Evolutionary conservation across 2,797 vertebrate genomes (phyloP), one percentile per base, ranked within the genome.

Genomic region (Sciaenops ocellatus): DNA sequence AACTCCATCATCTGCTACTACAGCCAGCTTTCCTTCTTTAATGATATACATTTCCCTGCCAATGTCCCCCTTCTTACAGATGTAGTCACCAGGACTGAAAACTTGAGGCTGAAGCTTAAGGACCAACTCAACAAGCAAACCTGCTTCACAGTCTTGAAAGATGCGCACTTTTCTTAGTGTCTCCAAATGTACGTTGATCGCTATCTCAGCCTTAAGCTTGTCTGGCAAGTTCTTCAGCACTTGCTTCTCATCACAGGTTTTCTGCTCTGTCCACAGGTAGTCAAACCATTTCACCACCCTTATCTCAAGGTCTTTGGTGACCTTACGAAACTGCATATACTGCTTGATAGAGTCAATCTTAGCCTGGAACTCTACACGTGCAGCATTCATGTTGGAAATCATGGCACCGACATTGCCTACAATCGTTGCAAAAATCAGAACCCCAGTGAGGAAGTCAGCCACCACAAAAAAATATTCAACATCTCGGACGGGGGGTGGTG

Each of bases 1-100:
- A 38, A 99, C 56, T 0, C 98, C 98, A 2, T 99, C 98, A 3
- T 99, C 98, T 0, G 98, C 98, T 26, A 99, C 98, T 17, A 99
- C 98, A 0, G 98, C 98, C 76, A 99, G 63, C 73, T 97, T 97
- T 12, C 98, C 98, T 85, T 95, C 98, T 88, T 99, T 99, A 78
- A 99, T 98, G 76, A 99, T 99, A 74, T 99, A 99, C 98, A 99
- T 99, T 88, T 99, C 98, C 74, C 96, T 94, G 34, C 98, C 98
- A 0, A 99, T 98, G 81, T 99, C 98, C 3, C 98, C 98, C 90
- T 99, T 99, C 85, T 97, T 97, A 84, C 98, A 99, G 79, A 99
- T 97, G 78, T 98, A 99, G 87, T 99, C 98, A 0, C 98, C 98
- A 0, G 98, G 98, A 83, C 98, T 99, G 88, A 98, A 99, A 28